Conservation (phyloP, 2,113 vertebrate species). For the Leptobrachium leishanense region DNA sequence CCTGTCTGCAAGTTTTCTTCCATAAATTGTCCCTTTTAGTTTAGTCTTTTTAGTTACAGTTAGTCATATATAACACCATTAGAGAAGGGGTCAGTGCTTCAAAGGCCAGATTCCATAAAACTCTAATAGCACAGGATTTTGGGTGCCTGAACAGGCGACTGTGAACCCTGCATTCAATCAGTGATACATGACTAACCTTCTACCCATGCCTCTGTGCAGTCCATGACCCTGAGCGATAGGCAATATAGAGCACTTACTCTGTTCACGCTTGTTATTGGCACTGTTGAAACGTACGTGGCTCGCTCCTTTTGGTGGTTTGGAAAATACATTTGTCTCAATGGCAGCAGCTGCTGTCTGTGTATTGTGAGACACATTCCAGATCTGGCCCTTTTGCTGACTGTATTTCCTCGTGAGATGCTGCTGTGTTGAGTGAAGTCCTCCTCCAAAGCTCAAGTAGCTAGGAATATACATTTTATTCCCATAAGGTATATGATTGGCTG, state of each 20-base stretch:
- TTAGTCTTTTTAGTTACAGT: too few species aligned
- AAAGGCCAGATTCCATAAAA: too few species aligned
- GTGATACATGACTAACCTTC: too few species aligned
- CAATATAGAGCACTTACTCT: slow-evolving; percentile 52
- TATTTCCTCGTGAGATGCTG: slow-evolving; percentile 11
- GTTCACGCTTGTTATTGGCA: slow-evolving; percentile 3
- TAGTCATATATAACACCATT: too few species aligned
- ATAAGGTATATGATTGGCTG: neutral
- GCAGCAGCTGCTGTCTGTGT: accelerated
- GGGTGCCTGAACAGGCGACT: too few species aligned
- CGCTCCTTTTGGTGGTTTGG: slow-evolving; percentile 24
- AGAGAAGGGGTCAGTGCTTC: too few species aligned
- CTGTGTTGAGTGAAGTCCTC: neutral
- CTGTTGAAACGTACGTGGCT: slow-evolving; percentile 31
- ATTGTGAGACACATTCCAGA: slow-evolving; percentile 25
- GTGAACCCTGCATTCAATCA: too few species aligned
- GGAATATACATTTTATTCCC: slow-evolving; percentile 8
- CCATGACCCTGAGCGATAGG: neutral
- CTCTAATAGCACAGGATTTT: too few species aligned
- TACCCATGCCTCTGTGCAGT: too few species aligned
- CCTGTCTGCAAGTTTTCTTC: too few species aligned
- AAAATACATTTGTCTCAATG: slow-evolving; percentile 17
- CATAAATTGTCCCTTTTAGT: too few species aligned
- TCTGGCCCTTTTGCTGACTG: slow-evolving; percentile 9
- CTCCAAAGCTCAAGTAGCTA: slow-evolving; percentile 11